phyloP scores from a whole-genome alignment of 1,140 invertebrate species.

The Bombus haemorrhoidalis region DNA sequence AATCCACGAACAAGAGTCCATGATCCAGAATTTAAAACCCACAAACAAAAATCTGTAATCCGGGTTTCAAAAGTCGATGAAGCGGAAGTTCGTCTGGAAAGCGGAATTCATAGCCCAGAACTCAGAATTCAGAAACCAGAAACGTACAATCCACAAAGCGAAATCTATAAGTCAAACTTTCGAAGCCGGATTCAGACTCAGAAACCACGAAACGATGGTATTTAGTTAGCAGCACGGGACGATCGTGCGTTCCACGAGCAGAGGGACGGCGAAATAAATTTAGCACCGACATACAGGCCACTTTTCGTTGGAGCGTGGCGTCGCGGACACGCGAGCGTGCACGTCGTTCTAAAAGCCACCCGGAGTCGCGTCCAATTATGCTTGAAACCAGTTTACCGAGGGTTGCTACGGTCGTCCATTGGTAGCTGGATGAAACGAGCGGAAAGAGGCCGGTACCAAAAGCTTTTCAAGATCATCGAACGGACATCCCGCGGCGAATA shows the following conservation, averaged over 20 bases:
- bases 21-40: too few species aligned
- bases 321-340: constrained; percentile 18
- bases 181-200: too few species aligned
- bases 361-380: constrained; percentile 75
- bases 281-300: constrained; percentile 3
- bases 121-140: too few species aligned
- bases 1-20: too few species aligned
- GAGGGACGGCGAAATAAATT: constrained; percentile 55
- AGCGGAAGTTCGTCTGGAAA: too few species aligned
- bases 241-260: not conserved
- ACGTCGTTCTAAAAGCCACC: constrained; percentile 20
- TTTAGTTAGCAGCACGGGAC: not conserved
- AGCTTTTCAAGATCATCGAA: constrained; percentile 22
- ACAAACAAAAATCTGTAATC: too few species aligned
- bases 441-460: not conserved
- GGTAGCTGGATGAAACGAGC: constrained; percentile 22
- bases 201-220: not conserved
- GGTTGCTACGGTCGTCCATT: constrained; percentile 23
- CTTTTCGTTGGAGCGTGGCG: constrained; percentile 30
- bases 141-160: too few species aligned
- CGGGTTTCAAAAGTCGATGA: too few species aligned
- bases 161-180: too few species aligned
- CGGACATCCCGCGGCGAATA: constrained; percentile 37
- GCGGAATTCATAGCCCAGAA: too few species aligned
- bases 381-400: constrained; percentile 71